Evolutionary conservation across 2,113 vertebrate genomes (phyloP).

Genomic region (Sardina pilchardus): DNA sequence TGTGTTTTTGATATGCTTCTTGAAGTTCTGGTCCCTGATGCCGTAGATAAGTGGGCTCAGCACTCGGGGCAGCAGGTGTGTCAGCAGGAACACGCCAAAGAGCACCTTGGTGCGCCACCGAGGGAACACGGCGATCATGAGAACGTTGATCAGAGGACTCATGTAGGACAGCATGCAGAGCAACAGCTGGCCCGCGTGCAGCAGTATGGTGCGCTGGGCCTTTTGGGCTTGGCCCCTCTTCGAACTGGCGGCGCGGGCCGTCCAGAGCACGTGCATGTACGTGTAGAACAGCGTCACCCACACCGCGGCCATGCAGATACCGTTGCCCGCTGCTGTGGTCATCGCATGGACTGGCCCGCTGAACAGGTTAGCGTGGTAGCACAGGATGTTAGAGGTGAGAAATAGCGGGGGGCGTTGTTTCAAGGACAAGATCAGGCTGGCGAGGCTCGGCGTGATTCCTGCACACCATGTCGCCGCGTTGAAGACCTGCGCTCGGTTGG

Average conservation of each 20-base stretch:
- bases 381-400: neutral
- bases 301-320: conserved; percentile 20
- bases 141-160: neutral
- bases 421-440: conserved; percentile 18
- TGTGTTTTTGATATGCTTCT: conserved; percentile 26
- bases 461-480: conserved; percentile 32
- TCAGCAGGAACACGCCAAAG: conserved; percentile 8
- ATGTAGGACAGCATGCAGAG: conserved; percentile 29
- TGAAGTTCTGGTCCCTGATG: conserved; percentile 39
- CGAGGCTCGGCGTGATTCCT: neutral
- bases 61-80: conserved; percentile 11
- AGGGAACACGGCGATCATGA: neutral
- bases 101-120: neutral
- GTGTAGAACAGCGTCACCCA: conserved; percentile 36
- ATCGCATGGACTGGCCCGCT: neutral
- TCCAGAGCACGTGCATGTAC: conserved; percentile 27
- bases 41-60: conserved; percentile 40
- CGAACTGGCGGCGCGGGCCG: conserved; percentile 27
- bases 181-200: conserved; percentile 34
- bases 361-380: neutral
- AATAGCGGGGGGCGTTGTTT: neutral
- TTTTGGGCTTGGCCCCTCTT: conserved; percentile 20
- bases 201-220: conserved; percentile 34
- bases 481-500: conserved; percentile 5
- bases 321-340: neutral